These are phyloP conservation scores for Aphelinus certus DNA, from an alignment of 1,140 invertebrate genomes.

Conservation along the genomic window DNA sequence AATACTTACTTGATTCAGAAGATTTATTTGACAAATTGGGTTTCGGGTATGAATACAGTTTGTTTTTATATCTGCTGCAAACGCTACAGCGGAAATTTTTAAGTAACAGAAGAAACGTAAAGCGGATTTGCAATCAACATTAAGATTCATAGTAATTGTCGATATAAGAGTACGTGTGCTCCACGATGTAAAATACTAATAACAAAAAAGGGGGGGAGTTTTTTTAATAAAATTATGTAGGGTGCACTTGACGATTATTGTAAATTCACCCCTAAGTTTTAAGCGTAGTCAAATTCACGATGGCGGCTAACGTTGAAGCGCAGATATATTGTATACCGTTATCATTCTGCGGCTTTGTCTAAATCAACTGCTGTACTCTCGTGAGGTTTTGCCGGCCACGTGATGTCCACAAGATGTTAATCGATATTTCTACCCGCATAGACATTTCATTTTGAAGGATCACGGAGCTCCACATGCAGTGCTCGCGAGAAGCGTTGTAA, in stretches of 20 bases:
- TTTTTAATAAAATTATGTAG: conserved; percentile 10
- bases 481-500: conserved; percentile 23
- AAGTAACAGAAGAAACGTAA: conserved; percentile 10
- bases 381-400: conserved; percentile 12
- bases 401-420: not conserved
- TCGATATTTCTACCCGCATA: conserved; percentile 9
- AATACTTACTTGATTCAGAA: conserved; percentile 52
- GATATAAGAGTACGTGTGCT: conserved; percentile 1
- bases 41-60: conserved; percentile 53
- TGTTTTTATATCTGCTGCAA: conserved; percentile 47
- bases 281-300: conserved; percentile 9
- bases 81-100: conserved; percentile 17
- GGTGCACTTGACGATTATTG: conserved; percentile 21
- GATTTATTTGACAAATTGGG: conserved; percentile 48
- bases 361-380: conserved; percentile 20
- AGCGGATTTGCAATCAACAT: conserved; percentile 24
- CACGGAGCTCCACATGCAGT: conserved; percentile 38
- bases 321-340: not conserved
- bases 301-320: not conserved
- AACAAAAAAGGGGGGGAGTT: conserved; percentile 9
- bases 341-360: conserved; percentile 8
- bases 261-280: conserved; percentile 23
- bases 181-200: conserved; percentile 19
- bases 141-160: not conserved
- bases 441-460: conserved; percentile 27